Conservation (phyloP, 2,888 invertebrate species). For the Acleris holmiana region DNA sequence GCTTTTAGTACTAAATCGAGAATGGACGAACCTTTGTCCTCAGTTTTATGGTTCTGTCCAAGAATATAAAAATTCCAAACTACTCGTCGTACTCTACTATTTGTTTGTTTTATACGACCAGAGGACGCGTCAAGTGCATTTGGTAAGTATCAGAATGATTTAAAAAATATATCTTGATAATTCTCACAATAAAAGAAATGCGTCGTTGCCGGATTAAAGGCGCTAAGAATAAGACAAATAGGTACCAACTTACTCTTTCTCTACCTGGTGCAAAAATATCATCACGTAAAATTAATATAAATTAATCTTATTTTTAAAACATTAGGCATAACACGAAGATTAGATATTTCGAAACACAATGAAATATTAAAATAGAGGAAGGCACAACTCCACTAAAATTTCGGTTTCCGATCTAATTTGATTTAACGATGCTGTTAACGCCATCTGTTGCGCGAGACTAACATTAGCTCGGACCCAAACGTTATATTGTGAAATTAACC, state of each 20-base stretch:
- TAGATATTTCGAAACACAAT: background rate
- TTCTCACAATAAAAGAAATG: slow-evolving; percentile 4
- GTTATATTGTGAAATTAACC: slow-evolving; percentile 1
- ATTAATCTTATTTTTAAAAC: too few species aligned
- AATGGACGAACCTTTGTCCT: slow-evolving; percentile 39
- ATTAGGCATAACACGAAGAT: background rate
- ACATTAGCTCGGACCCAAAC: slow-evolving; percentile 26
- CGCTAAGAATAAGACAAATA: background rate
- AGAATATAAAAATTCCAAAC: slow-evolving; percentile 45
- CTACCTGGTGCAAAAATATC: too few species aligned
- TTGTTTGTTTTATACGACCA: slow-evolving; percentile 45
- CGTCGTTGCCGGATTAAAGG: slow-evolving; percentile 2
- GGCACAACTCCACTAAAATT: slow-evolving; percentile 2
- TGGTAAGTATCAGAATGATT: slow-evolving; percentile 23
- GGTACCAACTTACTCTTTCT: background rate
- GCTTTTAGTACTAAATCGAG: slow-evolving; percentile 16
- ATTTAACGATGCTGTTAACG: slow-evolving; percentile 41
- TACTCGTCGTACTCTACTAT: slow-evolving; percentile 35
- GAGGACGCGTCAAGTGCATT: slow-evolving; percentile 48
- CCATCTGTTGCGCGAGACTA: slow-evolving; percentile 40
- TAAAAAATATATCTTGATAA: slow-evolving; percentile 10
- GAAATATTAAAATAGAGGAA: background rate
- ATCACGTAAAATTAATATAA: too few species aligned
- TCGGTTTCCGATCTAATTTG: slow-evolving; percentile 27
- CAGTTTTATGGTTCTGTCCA: slow-evolving; percentile 40